Base-by-base conservation (phyloP, 1,140 invertebrate genomes). In the Olivierus martensii region DNA sequence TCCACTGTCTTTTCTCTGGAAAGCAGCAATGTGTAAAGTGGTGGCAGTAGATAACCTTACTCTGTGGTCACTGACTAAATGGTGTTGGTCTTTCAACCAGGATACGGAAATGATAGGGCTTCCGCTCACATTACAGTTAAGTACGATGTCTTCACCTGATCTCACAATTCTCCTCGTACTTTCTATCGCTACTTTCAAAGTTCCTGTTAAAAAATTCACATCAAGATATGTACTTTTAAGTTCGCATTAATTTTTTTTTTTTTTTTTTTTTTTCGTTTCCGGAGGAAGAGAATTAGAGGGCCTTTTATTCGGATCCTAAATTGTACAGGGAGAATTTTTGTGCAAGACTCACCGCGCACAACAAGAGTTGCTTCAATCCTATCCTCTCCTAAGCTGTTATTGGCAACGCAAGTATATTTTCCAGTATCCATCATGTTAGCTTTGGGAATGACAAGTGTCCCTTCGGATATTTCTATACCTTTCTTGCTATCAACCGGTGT, bases 41-140 rank as follows among this genome's bases (percentile, higher is more conserved):
- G 28, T 28, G 28, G 28, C 28, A 28, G 28, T 28, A 28, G 28
- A 28, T 28, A 28, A 28, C 28, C 28, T 28, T 28, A 28, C 9
- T 28, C 28, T 28, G 28, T 28, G 28, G 28, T 28, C 28, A 28
- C 28, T 28, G 28, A 28, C 28, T 28, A 28, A 28, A 28, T 28
- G 28, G 28, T 28, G 28, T 28, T 15, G 17, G 45, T 72, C 63
- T 55, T 69, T 68, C 35, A 62, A 67, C 71, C 71, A 72, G 12
- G 43, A 51, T 19, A 71, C 59, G 10, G 50, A 55, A 21, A 61
- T 59, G 9, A 70, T 56, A 6, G 71, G 71, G 56, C 65, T 60
- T 7, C 71, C 70, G 10, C 50, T 54, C 3, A 68, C 58, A 35
- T 53, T 60, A 37, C 59, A 60, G 39, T 56, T 60, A 0, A 60